Percentiles rank a stretch among this genome's conserved stretches.
Evolutionary conservation across 2,888 invertebrate genomes (phyloP).

Genomic region (Drosophila acutilabella): DNA sequence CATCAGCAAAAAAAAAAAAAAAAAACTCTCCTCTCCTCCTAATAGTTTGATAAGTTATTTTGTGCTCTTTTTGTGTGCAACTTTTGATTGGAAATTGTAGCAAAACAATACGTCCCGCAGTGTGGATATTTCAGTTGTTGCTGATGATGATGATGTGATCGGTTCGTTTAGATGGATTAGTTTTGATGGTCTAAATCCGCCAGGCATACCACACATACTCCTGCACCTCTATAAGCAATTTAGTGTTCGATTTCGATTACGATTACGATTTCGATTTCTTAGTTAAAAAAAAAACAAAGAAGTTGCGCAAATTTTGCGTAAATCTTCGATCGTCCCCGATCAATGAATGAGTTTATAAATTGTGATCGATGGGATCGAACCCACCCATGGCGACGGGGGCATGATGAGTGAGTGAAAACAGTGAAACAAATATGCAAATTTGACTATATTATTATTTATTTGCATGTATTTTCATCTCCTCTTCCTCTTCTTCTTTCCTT

Average conservation of each 20-base stretch:
- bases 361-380: constrained; percentile 51
- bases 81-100: constrained; percentile 68
- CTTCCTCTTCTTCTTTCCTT: constrained; percentile 28
- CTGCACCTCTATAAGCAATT: no score
- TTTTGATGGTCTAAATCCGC: constrained; percentile 9
- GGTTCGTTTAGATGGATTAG: neutral
- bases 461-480: constrained; percentile 39
- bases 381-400: constrained; percentile 15
- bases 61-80: constrained; percentile 44
- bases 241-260: constrained; percentile 29
- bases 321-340: constrained; percentile 27
- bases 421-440: constrained; percentile 74
- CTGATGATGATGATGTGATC: constrained; percentile 6
- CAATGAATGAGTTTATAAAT: constrained; percentile 38
- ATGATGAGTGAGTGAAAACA: constrained; percentile 21
- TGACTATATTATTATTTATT: constrained; percentile 57
- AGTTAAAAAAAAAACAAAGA: neutral
- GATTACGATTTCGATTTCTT: constrained; percentile 20
- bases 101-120: constrained; percentile 46
- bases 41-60: constrained; percentile 40
- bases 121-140: neutral
- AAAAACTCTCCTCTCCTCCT: neutral
- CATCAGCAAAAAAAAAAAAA: neutral
- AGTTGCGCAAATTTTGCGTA: constrained; percentile 35
- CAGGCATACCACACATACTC: neutral